A percentile compares a stretch with the other conserved stretches of the same genome.
phyloP scores from a whole-genome alignment of 30 jellyfish, hydroid and myxozoan species.

The Aurelia coerulea region DNA sequence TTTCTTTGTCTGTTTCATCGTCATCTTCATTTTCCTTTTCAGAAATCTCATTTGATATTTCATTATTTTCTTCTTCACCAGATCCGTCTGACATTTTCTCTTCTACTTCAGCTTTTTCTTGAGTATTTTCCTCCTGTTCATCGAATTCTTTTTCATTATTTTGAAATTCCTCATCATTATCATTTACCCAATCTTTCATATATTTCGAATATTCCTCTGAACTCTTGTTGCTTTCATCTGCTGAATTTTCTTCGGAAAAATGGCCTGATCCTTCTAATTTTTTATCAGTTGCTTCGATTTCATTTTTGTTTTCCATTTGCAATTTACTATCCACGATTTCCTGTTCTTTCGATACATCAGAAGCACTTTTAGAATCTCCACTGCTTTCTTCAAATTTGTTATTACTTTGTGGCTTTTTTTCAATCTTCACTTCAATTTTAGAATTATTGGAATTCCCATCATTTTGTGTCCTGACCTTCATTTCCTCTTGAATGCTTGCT shows the following conservation, averaged over 20 bases:
- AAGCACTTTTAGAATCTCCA: too few relatives aligned
- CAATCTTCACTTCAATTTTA: too few relatives aligned
- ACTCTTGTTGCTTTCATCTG: not conserved
- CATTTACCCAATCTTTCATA: conserved; percentile 33
- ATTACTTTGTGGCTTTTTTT: too few relatives aligned
- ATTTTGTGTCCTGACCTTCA: too few relatives aligned
- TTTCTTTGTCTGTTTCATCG: not conserved
- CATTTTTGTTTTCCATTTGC: too few relatives aligned
- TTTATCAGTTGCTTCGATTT: not conserved
- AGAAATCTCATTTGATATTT: too few relatives aligned
- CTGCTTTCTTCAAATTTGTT: too few relatives aligned
- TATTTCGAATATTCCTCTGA: conserved; percentile 24
- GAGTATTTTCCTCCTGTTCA: not conserved
- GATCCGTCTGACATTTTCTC: not conserved
- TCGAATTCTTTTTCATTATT: not conserved
- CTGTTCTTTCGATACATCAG: not conserved
- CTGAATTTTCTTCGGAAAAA: not conserved
- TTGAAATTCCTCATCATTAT: not conserved
- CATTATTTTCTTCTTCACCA: conserved; percentile 4
- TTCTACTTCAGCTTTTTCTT: not conserved
- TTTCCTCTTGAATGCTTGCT: not conserved
- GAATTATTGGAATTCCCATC: too few relatives aligned
- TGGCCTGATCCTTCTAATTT: not conserved
- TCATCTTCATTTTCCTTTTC: not conserved
- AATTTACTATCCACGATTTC: not conserved